Base-by-base conservation (phyloP, 2,797 vertebrate species). In the Ctenochaetus hawaiiensis region DNA sequence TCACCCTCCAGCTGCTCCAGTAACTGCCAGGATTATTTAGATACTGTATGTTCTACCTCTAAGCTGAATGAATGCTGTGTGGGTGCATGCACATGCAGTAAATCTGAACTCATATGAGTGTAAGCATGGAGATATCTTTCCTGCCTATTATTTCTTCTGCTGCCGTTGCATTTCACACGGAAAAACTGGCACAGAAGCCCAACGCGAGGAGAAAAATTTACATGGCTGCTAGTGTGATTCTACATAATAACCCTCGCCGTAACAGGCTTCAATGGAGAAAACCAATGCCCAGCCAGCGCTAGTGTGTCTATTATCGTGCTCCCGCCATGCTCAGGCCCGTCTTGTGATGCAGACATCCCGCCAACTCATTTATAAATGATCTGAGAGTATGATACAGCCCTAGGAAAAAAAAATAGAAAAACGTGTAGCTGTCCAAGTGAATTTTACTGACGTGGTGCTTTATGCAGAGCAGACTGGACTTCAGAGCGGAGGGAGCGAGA, bases 301-400 rank as follows among this genome's bases (percentile, higher is more conserved):
- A 23, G 73, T 47, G 75, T 71, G 80, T 84, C 73, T 81, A 67
- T 81, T 78, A 82, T 79, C n/a, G 3, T 59, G 75, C 85, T 82
- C 61, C 72, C 37, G 22, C 78, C 74, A 52, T 59, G 69, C 84
- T 83, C 75, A 72, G 84, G 77, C 91, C 83, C 67, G 68, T 93
- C 84, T 91, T 75, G 34, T 78, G 71, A 91, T 90, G 89, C 91
- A 93, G 91, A 93, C 90, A 80, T 82, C 81, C 87, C 83, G 87
- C 88, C 93, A 91, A 89, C 92, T 95, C 93, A 95, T 95, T 94
- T 93, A 94, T 95, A 94, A 94, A 95, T 95, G 91, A 95, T 95
- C 93, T 94, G 78, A 94, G 91, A 79, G 78, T 88, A 93, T 91
- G 89, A 93, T 93, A 91, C 87, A 90, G 83, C 90, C 87, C 78